Percentiles rank a stretch among this genome's conserved stretches.
Evolutionary conservation across 1,140 invertebrate genomes (phyloP).

Genomic region (Drosophila murphyi): DNA sequence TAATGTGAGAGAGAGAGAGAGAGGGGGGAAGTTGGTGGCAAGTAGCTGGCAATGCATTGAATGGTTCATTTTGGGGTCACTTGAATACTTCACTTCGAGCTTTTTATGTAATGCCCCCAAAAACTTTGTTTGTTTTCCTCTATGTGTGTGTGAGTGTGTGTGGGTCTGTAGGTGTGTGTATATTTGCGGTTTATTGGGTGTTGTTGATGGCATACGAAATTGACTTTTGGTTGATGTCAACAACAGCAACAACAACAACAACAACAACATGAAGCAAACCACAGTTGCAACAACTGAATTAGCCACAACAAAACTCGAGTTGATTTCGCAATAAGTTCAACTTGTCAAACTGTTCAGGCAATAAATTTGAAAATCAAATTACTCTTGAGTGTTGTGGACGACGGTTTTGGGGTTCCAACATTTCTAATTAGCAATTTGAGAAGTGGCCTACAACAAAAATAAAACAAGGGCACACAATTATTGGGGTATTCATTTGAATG

Average conservation of each 20-base stretch:
- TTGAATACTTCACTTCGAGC: conserved; percentile 49
- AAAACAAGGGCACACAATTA: neutral
- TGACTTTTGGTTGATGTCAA: conserved; percentile 79
- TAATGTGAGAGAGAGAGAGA: conserved; percentile 1
- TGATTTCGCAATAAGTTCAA: conserved; percentile 66
- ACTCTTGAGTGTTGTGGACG: conserved; percentile 20
- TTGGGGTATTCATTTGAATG: neutral
- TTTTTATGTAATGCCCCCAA: conserved; percentile 57
- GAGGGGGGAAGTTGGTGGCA: conserved; percentile 7
- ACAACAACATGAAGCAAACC: conserved; percentile 2
- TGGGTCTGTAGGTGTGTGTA: conserved; percentile 34
- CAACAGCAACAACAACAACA: conserved; percentile 41
- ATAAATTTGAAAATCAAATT: conserved; percentile 70
- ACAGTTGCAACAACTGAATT: conserved; percentile 17
- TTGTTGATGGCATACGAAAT: conserved; percentile 75
- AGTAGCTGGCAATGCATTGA: conserved; percentile 71
- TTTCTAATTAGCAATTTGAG: conserved; percentile 16
- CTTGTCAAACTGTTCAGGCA: conserved; percentile 61
- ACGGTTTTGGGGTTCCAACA: neutral
- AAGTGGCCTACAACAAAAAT: neutral
- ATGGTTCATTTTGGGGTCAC: conserved; percentile 75
- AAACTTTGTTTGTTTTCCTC: conserved; percentile 46
- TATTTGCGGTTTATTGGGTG: conserved; percentile 75
- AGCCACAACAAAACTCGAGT: conserved; percentile 38
- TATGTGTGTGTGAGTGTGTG: conserved; percentile 1